Evolutionary conservation across 2,113 vertebrate genomes (phyloP), one percentile per base, ranked within the genome.

Genomic region (Microcebus tavaratra): DNA sequence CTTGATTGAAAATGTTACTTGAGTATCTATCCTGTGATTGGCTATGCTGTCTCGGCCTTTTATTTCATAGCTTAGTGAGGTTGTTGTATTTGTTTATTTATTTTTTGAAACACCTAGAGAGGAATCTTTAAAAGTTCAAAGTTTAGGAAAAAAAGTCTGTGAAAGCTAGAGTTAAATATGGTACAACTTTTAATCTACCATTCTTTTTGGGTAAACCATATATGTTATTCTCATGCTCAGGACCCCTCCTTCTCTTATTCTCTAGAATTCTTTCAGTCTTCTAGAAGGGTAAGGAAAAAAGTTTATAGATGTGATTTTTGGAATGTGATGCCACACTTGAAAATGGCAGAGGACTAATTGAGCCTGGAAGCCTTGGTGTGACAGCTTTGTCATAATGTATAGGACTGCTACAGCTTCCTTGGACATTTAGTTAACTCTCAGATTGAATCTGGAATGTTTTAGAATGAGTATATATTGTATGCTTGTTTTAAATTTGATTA

Each of bases 371-470:
- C 50, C 50, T 95, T 91, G 86, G 29, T 79, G 29, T 78, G 45
- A 34, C 53, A 57, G 59, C 23, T 90, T 86, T 63, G n/a, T 76
- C 23, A 36, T 31, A 65, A 68, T 83, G 27, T 83, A 23, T 59
- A 84, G 59, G 34, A 55, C 27, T 81, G 68, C 31, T 72, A 0
- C 92, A 11, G 42, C 45, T n/a, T 92, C 25, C 42, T 90, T 81
- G 85, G 34, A 68, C 39, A 63, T 91, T 81, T 88, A 84, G 83
- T 31, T 88, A 85, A 88, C 68, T 93, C 31, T 73, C 83, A 85
- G 73, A 70, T 83, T 88, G 53, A 79, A 73, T 89, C 34, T 91
- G 57, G 65, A 86, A 76, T 75, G 39, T 86, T 89, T 76, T 90
- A 76, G 42, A 81, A 70, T 57, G 34, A 70, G 31, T 94, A 36